A percentile compares a stretch with the other conserved stretches of the same genome.
Evolutionary conservation across 2,797 vertebrate species (phyloP).

Genomic region (Crocidura indochinensis): DNA sequence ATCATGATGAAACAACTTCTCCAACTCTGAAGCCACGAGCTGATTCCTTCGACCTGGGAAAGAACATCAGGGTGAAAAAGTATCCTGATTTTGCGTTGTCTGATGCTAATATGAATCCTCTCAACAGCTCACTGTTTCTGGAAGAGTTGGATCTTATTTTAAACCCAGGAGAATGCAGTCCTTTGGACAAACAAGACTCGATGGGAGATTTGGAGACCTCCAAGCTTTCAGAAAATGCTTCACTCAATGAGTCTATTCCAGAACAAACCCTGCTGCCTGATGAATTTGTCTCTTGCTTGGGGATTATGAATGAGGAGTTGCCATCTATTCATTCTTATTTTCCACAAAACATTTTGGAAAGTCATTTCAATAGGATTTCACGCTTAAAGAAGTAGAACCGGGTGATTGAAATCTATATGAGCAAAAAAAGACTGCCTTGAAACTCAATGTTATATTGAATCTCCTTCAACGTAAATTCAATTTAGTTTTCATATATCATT

Average conservation of each 20-base stretch:
- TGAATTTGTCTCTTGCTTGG: slow-evolving; percentile 87
- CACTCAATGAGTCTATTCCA: slow-evolving; percentile 69
- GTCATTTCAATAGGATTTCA: slow-evolving; percentile 13
- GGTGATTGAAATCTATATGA: not conserved
- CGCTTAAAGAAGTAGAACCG: not conserved
- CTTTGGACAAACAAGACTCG: slow-evolving; percentile 12
- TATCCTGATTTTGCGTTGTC: slow-evolving; percentile 66
- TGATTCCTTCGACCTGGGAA: not conserved
- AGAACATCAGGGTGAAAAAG: slow-evolving; percentile 49
- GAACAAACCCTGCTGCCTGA: slow-evolving; percentile 87
- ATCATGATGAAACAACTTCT: not conserved
- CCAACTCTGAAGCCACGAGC: not conserved
- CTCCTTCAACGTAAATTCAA: not conserved
- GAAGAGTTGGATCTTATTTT: slow-evolving; percentile 87
- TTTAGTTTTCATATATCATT: not conserved
- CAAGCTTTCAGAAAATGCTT: not conserved
- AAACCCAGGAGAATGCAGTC: slow-evolving; percentile 78
- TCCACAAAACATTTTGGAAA: slow-evolving; percentile 86
- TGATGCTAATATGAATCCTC: slow-evolving; percentile 27
- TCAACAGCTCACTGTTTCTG: slow-evolving; percentile 70
- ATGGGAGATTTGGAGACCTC: rapidly evolving
- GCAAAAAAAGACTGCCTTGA: not conserved
- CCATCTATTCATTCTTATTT: slow-evolving; percentile 87
- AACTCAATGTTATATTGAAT: not conserved
- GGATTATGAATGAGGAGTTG: slow-evolving; percentile 68